Conservation (phyloP, 2,113 vertebrate genomes). For the Lycocorax pyrrhopterus region DNA sequence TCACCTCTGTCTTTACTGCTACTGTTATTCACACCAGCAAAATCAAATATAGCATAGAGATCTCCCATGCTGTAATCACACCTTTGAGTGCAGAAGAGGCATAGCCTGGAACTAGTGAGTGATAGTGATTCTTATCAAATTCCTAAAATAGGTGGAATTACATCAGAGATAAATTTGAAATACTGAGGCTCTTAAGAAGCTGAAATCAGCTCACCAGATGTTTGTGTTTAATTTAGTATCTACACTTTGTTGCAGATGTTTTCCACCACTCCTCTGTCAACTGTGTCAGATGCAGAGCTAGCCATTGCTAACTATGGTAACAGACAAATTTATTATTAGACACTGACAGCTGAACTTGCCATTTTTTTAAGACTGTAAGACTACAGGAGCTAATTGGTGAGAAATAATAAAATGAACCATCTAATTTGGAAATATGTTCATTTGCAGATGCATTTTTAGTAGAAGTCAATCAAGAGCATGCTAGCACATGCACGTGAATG, state of each 20-base stretch:
- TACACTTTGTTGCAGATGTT: not conserved
- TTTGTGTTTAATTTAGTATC: not conserved
- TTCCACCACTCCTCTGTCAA: not conserved
- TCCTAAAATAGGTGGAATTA: not conserved
- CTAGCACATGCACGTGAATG: not conserved
- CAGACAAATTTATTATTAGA: not conserved
- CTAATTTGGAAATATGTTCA: not conserved
- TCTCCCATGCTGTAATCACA: not conserved
- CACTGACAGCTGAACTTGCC: not conserved
- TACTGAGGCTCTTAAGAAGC: not conserved
- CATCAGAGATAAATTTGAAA: not conserved
- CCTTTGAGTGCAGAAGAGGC: not conserved
- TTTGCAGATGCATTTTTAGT: not conserved
- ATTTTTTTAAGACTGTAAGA: not conserved
- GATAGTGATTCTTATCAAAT: not conserved
- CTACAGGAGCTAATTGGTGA: not conserved
- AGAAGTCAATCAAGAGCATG: not conserved
- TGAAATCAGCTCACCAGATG: not conserved
- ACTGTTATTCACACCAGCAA: not conserved
- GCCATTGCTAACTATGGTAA: not conserved
- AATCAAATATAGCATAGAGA: not conserved
- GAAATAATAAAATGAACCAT: conserved; percentile 21
- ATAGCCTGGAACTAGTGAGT: not conserved
- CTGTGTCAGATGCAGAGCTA: not conserved
- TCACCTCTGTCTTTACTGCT: not conserved